Evolutionary conservation across 1,140 invertebrate species (phyloP).

Genomic region (Bombyx mandarina): DNA sequence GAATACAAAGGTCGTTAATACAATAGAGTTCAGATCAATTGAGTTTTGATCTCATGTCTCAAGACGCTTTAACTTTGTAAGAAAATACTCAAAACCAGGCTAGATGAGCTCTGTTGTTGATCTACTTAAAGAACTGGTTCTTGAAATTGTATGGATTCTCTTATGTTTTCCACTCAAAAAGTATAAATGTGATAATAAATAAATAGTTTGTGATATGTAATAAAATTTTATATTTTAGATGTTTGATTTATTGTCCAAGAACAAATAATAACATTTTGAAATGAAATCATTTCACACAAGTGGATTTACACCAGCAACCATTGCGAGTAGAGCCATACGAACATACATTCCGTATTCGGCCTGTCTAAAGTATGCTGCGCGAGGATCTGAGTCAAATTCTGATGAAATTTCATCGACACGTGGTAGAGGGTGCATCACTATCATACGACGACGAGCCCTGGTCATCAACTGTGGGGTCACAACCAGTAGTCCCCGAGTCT

Average conservation of each 20-base stretch:
- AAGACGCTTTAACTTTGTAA: no score
- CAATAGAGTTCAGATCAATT: no score
- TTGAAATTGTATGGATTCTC: no score
- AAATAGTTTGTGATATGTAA: neutral
- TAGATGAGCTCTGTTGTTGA: no score
- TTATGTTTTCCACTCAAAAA: no score
- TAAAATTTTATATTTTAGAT: neutral
- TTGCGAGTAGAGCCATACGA: constrained; percentile 95
- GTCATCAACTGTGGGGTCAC: constrained; percentile 97
- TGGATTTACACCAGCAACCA: constrained; percentile 82
- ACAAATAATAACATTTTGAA: neutral
- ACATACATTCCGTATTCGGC: constrained; percentile 98
- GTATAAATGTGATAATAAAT: neutral
- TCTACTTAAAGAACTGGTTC: no score
- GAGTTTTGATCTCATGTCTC: no score
- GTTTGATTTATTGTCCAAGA: neutral
- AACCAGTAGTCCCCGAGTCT: constrained; percentile 89
- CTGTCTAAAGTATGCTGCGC: constrained; percentile 98
- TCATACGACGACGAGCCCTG: constrained; percentile 91
- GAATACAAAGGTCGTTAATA: no score
- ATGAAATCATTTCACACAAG: constrained; percentile 25
- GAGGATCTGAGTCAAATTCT: constrained; percentile 94
- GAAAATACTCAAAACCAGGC: no score
- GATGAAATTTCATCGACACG: constrained; percentile 94
- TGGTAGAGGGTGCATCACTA: constrained; percentile 98